These are phyloP conservation scores for Dasypus novemcinctus DNA, from an alignment of 2,113 vertebrate species.

Conservation along the genomic window DNA sequence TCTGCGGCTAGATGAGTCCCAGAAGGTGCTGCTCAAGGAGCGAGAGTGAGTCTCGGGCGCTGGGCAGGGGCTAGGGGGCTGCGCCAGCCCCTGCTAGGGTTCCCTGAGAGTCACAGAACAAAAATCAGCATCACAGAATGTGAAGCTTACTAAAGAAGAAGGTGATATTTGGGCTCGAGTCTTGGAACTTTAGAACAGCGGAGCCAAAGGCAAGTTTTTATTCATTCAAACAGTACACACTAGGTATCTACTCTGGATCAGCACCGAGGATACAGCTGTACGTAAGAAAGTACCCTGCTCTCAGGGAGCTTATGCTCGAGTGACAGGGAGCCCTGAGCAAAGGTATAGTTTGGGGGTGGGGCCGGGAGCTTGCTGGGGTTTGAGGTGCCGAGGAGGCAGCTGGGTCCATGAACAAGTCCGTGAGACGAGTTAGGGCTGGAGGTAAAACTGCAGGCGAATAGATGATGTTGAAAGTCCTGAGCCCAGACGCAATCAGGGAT, in stretches of 20 bases:
- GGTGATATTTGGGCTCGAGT: rapidly evolving
- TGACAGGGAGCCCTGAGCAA: background rate
- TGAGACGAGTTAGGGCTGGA: background rate
- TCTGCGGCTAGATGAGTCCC: conserved; percentile 96
- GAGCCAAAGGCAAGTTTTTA: background rate
- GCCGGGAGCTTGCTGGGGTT: background rate
- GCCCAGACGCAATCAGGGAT: background rate
- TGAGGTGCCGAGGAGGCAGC: background rate
- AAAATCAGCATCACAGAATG: rapidly evolving
- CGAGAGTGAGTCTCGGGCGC: conserved; percentile 86
- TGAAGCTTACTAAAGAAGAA: too few species aligned
- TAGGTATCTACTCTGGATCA: background rate
- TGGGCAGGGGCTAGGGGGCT: rapidly evolving
- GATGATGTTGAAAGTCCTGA: background rate
- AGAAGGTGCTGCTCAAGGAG: conserved; percentile 94
- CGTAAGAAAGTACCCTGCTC: background rate
- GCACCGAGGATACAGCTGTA: background rate
- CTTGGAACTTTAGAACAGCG: background rate
- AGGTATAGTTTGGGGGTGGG: background rate
- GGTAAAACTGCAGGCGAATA: background rate
- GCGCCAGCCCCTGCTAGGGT: background rate
- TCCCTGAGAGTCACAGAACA: background rate
- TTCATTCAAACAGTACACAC: background rate
- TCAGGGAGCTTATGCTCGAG: background rate
- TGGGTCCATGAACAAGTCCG: background rate